Conservation (phyloP, 2,113 vertebrate genomes). For the Microcebus griseorufus region DNA sequence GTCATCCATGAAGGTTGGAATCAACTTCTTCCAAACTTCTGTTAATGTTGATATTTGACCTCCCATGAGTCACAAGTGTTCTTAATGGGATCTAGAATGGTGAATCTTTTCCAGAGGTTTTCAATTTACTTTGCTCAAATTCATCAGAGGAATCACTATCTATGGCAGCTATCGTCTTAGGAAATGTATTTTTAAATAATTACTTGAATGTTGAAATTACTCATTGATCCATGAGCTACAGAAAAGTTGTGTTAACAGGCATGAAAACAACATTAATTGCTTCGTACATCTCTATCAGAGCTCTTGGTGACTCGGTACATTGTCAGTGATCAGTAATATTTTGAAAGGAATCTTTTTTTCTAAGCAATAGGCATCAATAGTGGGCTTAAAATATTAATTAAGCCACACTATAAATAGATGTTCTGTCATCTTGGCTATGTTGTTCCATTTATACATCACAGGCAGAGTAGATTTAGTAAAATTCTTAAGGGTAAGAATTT, state of each 20-base stretch:
- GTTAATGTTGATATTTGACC: background rate
- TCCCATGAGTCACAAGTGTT: background rate
- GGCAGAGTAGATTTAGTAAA: background rate
- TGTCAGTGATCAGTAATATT: background rate
- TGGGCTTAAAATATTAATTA: background rate
- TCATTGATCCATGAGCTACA: background rate
- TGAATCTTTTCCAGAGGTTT: background rate
- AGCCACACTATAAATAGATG: background rate
- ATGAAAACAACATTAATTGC: background rate
- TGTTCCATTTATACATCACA: background rate
- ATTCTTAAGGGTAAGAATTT: background rate
- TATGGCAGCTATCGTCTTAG: background rate
- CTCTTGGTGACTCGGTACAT: background rate
- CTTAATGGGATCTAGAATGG: background rate
- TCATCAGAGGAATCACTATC: background rate
- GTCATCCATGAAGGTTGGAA: background rate
- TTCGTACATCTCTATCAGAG: background rate
- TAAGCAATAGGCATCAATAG: background rate
- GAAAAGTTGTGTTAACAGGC: background rate
- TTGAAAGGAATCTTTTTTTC: background rate
- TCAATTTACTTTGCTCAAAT: background rate
- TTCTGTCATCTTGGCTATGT: background rate
- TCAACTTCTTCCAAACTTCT: background rate
- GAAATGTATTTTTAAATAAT: background rate
- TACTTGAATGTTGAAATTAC: background rate